phyloP scores from a whole-genome alignment of 2,888 invertebrate species.

The Xestobium rufovillosum region DNA sequence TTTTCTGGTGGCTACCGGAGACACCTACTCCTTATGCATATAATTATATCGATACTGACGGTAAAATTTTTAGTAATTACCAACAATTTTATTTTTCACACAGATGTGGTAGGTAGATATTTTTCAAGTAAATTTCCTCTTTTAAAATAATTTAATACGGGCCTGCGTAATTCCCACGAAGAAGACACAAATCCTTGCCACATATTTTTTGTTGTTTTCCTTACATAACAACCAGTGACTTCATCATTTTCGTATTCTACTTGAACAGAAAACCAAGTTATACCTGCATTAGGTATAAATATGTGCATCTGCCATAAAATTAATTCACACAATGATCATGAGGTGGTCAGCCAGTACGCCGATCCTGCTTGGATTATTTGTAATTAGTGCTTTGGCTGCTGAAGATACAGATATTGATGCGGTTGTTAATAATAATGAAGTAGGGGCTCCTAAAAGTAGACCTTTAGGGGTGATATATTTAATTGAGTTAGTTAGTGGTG shows the following conservation, averaged over 20 bases:
- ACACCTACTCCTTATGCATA: too few relatives aligned
- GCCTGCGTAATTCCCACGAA: too few relatives aligned
- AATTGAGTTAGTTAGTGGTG: slow-evolving; percentile 22
- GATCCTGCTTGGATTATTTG: slow-evolving; percentile 13
- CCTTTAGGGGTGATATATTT: slow-evolving; percentile 30
- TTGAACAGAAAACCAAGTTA: slow-evolving; percentile 5
- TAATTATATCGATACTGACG: too few relatives aligned
- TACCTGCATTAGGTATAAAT: slow-evolving; percentile 9
- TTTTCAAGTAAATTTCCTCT: too few relatives aligned
- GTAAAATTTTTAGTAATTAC: too few relatives aligned
- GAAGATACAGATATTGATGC: slow-evolving; percentile 6
- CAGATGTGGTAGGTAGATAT: too few relatives aligned
- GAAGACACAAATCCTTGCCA: too few relatives aligned
- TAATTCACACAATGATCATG: slow-evolving; percentile 17
- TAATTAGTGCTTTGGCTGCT: slow-evolving; percentile 6
- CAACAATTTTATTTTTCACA: too few relatives aligned
- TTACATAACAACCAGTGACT: slow-evolving; percentile 12
- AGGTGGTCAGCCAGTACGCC: slow-evolving; percentile 22
- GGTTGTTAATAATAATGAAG: neutral
- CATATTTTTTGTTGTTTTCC: neutral
- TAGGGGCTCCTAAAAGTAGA: slow-evolving; percentile 8
- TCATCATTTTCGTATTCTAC: slow-evolving; percentile 4
- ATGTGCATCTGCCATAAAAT: slow-evolving; percentile 11
- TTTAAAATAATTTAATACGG: too few relatives aligned
- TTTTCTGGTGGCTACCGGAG: too few relatives aligned